phyloP scores from a whole-genome alignment of 2,113 vertebrate genomes.

The Zapus hudsonius region DNA sequence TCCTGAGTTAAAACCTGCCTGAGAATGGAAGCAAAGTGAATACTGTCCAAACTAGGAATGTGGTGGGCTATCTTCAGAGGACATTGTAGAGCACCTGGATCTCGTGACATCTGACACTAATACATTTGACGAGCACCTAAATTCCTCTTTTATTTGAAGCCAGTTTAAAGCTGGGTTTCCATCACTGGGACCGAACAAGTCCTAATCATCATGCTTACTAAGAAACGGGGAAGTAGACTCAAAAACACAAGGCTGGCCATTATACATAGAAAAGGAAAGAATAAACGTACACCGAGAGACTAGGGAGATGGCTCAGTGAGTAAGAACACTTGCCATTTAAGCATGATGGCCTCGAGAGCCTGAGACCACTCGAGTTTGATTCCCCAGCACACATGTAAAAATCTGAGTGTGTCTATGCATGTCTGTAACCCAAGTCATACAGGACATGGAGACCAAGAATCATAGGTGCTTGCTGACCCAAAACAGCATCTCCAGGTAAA shows the following conservation, averaged over 20 bases:
- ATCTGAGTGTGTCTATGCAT: too few species aligned
- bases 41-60: background rate
- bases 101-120: background rate
- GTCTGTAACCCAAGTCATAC: too few species aligned
- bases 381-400: too few species aligned
- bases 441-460: too few species aligned
- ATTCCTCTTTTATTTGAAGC: slow-evolving; percentile 22
- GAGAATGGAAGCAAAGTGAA: slow-evolving; percentile 39
- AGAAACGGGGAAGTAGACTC: background rate
- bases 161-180: slow-evolving; percentile 30
- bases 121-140: background rate
- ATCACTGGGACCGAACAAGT: background rate
- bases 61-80: background rate
- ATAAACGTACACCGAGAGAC: background rate
- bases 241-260: background rate
- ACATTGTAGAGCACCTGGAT: background rate
- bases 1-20: background rate
- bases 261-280: background rate
- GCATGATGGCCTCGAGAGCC: too few species aligned
- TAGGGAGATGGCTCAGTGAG: too few species aligned
- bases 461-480: too few species aligned
- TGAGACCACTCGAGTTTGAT: too few species aligned
- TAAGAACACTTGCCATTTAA: too few species aligned
- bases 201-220: background rate
- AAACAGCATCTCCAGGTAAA: too few species aligned